A percentile compares a stretch with the other conserved stretches of the same genome.
Evolutionary conservation across 2,113 vertebrate species (phyloP).

Genomic region (Andinoacara biseriatus): DNA sequence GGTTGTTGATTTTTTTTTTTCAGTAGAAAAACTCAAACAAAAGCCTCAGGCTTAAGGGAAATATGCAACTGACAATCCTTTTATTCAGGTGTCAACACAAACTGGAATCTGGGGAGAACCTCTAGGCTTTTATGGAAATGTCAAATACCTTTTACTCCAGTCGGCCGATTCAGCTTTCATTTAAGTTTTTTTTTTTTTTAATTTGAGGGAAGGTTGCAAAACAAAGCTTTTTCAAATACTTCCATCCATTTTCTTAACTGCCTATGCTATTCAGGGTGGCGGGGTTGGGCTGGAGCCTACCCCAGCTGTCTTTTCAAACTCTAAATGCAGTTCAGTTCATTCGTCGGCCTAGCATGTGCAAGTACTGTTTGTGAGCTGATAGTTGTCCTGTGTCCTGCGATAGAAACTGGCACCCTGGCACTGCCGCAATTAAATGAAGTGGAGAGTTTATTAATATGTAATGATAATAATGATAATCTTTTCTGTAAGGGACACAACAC

Average conservation of each 20-base stretch:
- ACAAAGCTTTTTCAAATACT: background rate
- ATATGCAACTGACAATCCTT: conserved; percentile 8
- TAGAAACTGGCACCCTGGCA: background rate
- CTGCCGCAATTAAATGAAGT: background rate
- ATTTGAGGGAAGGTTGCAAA: background rate
- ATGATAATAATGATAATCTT: background rate
- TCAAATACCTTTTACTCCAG: background rate
- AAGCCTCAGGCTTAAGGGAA: conserved; percentile 1
- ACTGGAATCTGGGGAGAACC: background rate
- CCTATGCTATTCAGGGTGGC: background rate
- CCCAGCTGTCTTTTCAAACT: background rate
- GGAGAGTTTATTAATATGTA: too few species aligned
- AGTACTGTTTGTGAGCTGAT: background rate
- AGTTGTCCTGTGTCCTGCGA: too few species aligned
- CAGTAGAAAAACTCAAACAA: background rate
- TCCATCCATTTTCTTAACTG: background rate
- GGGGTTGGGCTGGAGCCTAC: background rate
- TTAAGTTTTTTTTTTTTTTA: background rate
- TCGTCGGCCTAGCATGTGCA: background rate
- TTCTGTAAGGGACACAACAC: background rate
- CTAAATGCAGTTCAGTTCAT: background rate
- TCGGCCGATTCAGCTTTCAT: background rate
- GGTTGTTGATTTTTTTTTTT: conserved; percentile 6
- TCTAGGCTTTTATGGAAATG: background rate
- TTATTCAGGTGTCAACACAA: conserved; percentile 10